Evolutionary conservation across 2,113 vertebrate species (phyloP), one percentile per base, ranked within the genome.

Genomic region (Numida meleagris): DNA sequence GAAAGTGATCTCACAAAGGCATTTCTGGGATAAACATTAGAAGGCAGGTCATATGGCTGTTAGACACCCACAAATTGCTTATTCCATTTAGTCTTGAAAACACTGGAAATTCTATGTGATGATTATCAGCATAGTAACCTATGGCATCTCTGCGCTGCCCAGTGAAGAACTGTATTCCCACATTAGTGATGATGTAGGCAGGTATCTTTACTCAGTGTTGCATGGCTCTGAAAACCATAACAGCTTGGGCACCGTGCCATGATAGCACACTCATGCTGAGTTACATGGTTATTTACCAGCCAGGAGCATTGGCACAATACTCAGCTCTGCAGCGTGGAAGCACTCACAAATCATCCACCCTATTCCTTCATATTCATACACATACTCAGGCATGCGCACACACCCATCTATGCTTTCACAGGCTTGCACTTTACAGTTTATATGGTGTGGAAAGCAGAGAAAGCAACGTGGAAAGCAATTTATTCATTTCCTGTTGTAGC

Each of bases 321-420:
- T 62, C 14, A 13, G 6, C 9, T 45, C 24, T 23, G 43, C 74
- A 57, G 48, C 1, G 0, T 23, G 45, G 12, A 57, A 76, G 80
- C 2, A 23, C 36, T 23, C 19, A 23, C 4, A 76, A 76, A 48
- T 24, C 45, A 80, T 8, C 21, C 18, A 3, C 42, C 11, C 58
- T 46, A 8, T 42, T 58, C 72, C 63, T 70, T 70, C 29, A 12
- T 40, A 33, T 4, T 4, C 24, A 38, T 13, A 14, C 10, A 7
- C 0, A 0, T 4, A 31, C 4, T 4, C 62, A n/a, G 20, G 24
- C 53, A 33, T 3, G 7, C 17, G 34, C 12, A 19, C 12, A 51
- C 29, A n/a, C 21, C 74, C 25, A 48, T 18, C 13, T 36, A 16
- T 5, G 16, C 40, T 72, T 73, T 79, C 71, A 66, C 25, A 46